These are phyloP conservation scores for Tryphoninae sp. DNA, from an alignment of 2,888 invertebrate genomes.

Conservation along the genomic window DNA sequence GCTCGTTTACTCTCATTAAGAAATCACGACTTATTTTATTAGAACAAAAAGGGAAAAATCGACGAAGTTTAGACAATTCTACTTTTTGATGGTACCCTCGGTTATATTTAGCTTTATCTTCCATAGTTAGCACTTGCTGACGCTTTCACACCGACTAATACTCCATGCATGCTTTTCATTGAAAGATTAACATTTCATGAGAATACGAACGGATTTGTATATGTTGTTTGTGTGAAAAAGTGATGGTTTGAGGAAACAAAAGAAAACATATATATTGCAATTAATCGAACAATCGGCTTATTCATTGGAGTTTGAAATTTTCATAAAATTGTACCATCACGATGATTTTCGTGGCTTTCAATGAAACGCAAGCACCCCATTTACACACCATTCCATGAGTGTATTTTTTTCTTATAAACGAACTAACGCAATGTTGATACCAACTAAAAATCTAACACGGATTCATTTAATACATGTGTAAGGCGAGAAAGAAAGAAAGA, in stretches of 20 bases:
- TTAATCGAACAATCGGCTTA: background rate
- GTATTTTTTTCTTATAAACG: constrained; percentile 59
- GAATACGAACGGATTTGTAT: constrained; percentile 11
- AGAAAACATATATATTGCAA: background rate
- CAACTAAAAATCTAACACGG: constrained; percentile 71
- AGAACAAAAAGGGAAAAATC: constrained; percentile 69
- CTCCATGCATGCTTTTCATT: constrained; percentile 78
- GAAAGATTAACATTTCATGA: constrained; percentile 65
- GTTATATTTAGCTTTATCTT: constrained; percentile 82
- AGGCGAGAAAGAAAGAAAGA: constrained; percentile 33
- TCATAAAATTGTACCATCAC: constrained; percentile 4
- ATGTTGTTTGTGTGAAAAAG: background rate
- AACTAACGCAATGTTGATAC: constrained; percentile 78
- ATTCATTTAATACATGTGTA: constrained; percentile 62
- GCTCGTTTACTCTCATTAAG: constrained; percentile 21
- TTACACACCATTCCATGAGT: constrained; percentile 72
- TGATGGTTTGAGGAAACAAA: background rate
- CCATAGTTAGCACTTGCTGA: constrained; percentile 81
- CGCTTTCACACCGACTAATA: constrained; percentile 80
- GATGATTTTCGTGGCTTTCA: constrained; percentile 70
- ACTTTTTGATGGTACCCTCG: constrained; percentile 80
- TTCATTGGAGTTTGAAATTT: constrained; percentile 10
- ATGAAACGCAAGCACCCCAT: constrained; percentile 77
- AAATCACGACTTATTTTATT: constrained; percentile 42
- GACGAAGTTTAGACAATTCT: constrained; percentile 73